Percentiles rank a stretch among this genome's conserved stretches.
phyloP scores from a whole-genome alignment of 2,113 vertebrate genomes.

The Caranx ignobilis region DNA sequence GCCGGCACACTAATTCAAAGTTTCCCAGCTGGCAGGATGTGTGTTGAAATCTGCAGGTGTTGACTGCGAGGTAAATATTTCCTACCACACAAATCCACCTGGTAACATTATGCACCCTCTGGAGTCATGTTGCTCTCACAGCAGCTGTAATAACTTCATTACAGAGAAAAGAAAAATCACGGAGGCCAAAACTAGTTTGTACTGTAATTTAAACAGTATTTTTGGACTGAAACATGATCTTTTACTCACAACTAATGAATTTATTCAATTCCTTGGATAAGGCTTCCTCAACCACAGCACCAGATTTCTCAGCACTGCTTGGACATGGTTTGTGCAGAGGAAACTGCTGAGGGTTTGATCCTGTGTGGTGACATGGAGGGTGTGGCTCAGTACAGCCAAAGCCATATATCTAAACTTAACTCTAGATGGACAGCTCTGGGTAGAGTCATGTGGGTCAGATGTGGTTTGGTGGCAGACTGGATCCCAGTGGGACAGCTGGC shows the following conservation, averaged over 20 bases:
- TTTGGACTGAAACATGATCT: conserved; percentile 7
- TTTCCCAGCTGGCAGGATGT: conserved; percentile 16
- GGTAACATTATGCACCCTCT: conserved; percentile 12
- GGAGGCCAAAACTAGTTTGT: conserved; percentile 5
- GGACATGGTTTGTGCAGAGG: conserved; percentile 41
- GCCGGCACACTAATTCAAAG: conserved; percentile 12
- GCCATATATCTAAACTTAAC: conserved; percentile 78
- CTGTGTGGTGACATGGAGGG: conserved; percentile 71
- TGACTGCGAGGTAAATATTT: conserved; percentile 45
- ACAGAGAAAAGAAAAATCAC: conserved; percentile 5
- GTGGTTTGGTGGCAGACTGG: conserved; percentile 70
- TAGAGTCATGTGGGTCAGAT: conserved; percentile 65
- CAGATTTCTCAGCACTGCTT: conserved; percentile 15
- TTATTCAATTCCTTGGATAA: conserved; percentile 14
- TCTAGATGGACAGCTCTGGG: conserved; percentile 67
- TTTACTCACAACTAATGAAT: conserved; percentile 10
- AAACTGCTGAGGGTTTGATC: conserved; percentile 54
- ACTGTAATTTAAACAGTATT: conserved; percentile 20
- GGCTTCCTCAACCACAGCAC: not conserved
- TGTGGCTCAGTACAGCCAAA: conserved; percentile 66
- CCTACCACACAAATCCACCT: conserved; percentile 30
- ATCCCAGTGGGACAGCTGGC: conserved; percentile 74
- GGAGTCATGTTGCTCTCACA: conserved; percentile 1
- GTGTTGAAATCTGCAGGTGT: conserved; percentile 37
- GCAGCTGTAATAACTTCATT: conserved; percentile 38